phyloP scores from a whole-genome alignment of 1,140 invertebrate genomes.

The Drosophila tristis region DNA sequence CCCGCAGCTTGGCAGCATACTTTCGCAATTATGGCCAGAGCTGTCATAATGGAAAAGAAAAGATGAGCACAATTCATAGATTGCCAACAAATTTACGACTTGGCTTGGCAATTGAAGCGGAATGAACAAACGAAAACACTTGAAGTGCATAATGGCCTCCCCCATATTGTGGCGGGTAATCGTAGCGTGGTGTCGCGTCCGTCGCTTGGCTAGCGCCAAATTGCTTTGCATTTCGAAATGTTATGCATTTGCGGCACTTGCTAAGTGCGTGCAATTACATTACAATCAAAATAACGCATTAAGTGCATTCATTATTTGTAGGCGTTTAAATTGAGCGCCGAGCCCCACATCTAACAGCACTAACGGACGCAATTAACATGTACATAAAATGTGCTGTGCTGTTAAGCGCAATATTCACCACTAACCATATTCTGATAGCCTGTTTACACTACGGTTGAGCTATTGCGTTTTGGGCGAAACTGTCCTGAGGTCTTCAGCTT shows the following conservation, averaged over 20 bases:
- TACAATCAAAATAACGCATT: too few species aligned
- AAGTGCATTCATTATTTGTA: too few species aligned
- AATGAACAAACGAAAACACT: slow-evolving; percentile 20
- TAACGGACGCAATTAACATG: too few species aligned
- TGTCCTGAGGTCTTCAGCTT: too few species aligned
- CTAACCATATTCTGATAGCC: too few species aligned
- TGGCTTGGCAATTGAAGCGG: slow-evolving; percentile 41
- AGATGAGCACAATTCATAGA: slow-evolving; percentile 28
- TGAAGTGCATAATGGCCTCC: slow-evolving; percentile 56
- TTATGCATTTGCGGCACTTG: slow-evolving; percentile 1
- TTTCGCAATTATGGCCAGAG: slow-evolving; percentile 35
- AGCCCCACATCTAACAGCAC: too few species aligned
- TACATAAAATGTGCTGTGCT: too few species aligned
- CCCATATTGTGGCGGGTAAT: slow-evolving; percentile 49
- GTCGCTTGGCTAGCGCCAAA: slow-evolving; percentile 31
- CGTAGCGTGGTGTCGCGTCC: slow-evolving; percentile 36
- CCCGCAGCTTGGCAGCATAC: slow-evolving; percentile 35
- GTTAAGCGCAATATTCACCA: too few species aligned
- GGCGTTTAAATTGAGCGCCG: too few species aligned
- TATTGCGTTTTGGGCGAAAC: too few species aligned
- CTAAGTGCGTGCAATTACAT: too few species aligned
- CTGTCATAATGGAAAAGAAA: slow-evolving; percentile 43
- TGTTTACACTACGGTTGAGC: too few species aligned
- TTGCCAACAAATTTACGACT: slow-evolving; percentile 46
- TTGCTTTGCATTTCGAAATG: slow-evolving; percentile 51